These are phyloP conservation scores for Autographa pulchrina DNA, from an alignment of 2,888 invertebrate species.

Conservation along the genomic window DNA sequence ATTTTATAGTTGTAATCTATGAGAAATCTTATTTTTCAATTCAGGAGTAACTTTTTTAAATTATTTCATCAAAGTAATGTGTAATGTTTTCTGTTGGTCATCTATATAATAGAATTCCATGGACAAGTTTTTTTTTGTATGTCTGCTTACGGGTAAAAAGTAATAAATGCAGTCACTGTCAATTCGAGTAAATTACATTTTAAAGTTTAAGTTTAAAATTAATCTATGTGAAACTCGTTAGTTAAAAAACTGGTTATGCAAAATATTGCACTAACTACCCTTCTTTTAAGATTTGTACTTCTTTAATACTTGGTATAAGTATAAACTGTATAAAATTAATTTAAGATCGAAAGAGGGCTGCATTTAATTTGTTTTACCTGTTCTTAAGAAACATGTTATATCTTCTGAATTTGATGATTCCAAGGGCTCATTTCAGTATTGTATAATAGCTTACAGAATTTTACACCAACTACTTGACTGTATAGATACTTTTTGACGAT, in stretches of 20 bases:
- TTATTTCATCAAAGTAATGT: too few relatives aligned
- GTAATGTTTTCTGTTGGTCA: too few relatives aligned
- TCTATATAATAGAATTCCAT: too few relatives aligned
- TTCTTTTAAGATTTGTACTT: background rate
- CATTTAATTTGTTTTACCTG: constrained; percentile 19
- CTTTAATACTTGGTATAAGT: background rate
- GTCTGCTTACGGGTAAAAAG: too few relatives aligned
- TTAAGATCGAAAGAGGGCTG: constrained; percentile 14
- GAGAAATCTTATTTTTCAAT: too few relatives aligned
- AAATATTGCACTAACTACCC: constrained; percentile 3
- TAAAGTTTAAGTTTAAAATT: constrained; percentile 8
- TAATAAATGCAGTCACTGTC: too few relatives aligned
- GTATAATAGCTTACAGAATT: background rate
- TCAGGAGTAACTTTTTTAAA: too few relatives aligned
- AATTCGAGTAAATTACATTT: constrained; percentile 12
- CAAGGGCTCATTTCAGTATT: background rate
- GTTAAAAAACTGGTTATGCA: constrained; percentile 5
- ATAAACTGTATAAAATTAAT: constrained; percentile 7
- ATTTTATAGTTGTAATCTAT: too few relatives aligned
- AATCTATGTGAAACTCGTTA: background rate
- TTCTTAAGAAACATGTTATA: constrained; percentile 15
- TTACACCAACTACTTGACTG: background rate
- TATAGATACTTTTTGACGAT: background rate
- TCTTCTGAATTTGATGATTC: constrained; percentile 8
- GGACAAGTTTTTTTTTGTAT: too few relatives aligned